phyloP scores from a whole-genome alignment of 2,797 vertebrate species.

The Tiaroga cobitis region DNA sequence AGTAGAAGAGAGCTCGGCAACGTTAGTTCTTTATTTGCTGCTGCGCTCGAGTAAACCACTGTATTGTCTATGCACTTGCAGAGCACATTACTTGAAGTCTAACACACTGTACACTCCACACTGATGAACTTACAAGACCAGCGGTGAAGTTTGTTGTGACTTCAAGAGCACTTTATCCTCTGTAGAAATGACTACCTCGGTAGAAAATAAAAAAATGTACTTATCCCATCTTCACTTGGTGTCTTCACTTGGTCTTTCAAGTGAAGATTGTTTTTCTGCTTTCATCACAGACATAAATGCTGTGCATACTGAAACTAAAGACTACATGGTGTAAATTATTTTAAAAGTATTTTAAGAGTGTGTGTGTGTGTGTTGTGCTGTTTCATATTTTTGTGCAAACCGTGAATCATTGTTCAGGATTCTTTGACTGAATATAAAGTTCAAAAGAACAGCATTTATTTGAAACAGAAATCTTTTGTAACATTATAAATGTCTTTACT shows the following conservation, averaged over 20 bases:
- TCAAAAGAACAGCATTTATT: background rate
- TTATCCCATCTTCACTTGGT: background rate
- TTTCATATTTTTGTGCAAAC: background rate
- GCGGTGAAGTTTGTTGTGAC: background rate
- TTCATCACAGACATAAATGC: background rate
- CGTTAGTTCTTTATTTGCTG: background rate
- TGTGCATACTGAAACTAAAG: background rate
- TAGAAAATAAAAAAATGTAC: background rate
- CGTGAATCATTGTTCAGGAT: background rate
- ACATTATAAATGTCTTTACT: background rate
- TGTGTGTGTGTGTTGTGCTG: too few species aligned
- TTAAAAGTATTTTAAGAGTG: too few species aligned
- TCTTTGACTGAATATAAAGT: background rate
- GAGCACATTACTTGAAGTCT: constrained; percentile 20
- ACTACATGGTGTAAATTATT: too few species aligned
- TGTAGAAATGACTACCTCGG: constrained; percentile 35
- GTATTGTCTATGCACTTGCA: constrained; percentile 28
- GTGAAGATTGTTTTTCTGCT: background rate
- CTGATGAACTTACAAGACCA: background rate
- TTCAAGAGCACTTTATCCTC: constrained; percentile 22
- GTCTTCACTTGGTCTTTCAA: background rate
- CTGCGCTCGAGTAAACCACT: constrained; percentile 11
- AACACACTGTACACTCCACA: background rate
- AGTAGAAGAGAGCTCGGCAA: background rate
- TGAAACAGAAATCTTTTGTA: background rate